Conservation (phyloP, 37 sponge, comb jelly and placozoan genomes). For the Petrosia ficiformis region DNA sequence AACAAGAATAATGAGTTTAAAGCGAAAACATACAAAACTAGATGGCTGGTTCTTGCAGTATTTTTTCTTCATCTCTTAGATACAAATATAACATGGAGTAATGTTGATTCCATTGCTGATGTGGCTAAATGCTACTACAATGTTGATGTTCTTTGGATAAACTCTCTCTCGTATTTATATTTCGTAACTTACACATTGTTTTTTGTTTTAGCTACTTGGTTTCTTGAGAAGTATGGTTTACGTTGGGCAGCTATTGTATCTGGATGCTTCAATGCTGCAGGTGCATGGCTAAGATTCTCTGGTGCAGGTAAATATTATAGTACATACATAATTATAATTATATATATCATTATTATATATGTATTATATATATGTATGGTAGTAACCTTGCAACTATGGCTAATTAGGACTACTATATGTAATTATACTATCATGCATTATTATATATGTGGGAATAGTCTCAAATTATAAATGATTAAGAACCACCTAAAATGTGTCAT, state of each 20-base stretch:
- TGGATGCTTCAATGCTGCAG: slow-evolving; percentile 6
- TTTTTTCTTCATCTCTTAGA: slow-evolving; percentile 15
- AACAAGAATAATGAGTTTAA: too few species aligned
- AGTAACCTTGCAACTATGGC: too few species aligned
- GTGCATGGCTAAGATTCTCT: slow-evolving; percentile 38
- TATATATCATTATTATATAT: too few species aligned
- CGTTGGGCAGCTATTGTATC: slow-evolving; percentile 6
- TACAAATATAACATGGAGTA: slow-evolving; percentile 34
- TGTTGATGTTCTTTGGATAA: slow-evolving; percentile 13
- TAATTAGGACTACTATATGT: too few species aligned
- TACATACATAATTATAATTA: not conserved
- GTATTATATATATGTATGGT: too few species aligned
- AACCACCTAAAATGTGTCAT: too few species aligned
- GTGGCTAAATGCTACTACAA: slow-evolving; percentile 49
- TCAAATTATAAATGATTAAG: too few species aligned
- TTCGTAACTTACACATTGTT: slow-evolving; percentile 35
- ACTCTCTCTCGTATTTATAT: slow-evolving; percentile 21
- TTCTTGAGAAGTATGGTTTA: slow-evolving; percentile 39
- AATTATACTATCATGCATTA: too few species aligned
- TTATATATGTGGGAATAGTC: too few species aligned
- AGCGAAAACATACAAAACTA: slow-evolving; percentile 21
- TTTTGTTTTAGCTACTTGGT: slow-evolving; percentile 17
- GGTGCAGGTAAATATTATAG: slow-evolving; percentile 30
- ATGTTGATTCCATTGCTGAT: slow-evolving; percentile 27
- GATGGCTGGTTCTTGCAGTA: slow-evolving; percentile 37